A percentile compares a stretch with the other conserved stretches of the same genome.
Evolutionary conservation across 1,140 invertebrate species (phyloP).

Genomic region (Zaprionus inermis): DNA sequence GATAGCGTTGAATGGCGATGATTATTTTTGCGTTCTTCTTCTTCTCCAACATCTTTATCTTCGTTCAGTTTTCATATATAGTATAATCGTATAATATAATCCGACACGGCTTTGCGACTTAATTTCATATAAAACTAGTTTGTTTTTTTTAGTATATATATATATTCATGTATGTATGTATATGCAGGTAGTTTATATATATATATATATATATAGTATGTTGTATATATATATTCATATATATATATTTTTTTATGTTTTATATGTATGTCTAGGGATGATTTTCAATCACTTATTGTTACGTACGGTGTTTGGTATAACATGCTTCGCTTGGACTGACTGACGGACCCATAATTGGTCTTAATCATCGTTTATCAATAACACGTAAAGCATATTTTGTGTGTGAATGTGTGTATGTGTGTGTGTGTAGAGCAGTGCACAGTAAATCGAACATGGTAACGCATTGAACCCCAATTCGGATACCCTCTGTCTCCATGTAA

Average conservation of each 20-base stretch:
- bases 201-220: slow-evolving; percentile 32
- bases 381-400: slow-evolving; percentile 66
- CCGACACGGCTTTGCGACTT: slow-evolving; percentile 51
- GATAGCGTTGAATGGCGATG: slow-evolving; percentile 31
- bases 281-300: slow-evolving; percentile 84
- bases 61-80: slow-evolving; percentile 18
- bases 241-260: slow-evolving; percentile 52
- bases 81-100: slow-evolving; percentile 58
- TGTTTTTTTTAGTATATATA: slow-evolving; percentile 37
- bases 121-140: slow-evolving; percentile 75
- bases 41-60: slow-evolving; percentile 5
- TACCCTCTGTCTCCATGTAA: background rate
- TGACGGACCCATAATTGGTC: slow-evolving; percentile 6
- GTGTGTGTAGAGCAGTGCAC: background rate
- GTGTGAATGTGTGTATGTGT: background rate
- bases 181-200: slow-evolving; percentile 52
- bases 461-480: background rate
- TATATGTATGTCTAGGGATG: slow-evolving; percentile 77
- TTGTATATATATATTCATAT: slow-evolving; percentile 29
- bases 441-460: background rate
- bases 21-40: slow-evolving; percentile 31
- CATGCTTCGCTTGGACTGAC: slow-evolving; percentile 69
- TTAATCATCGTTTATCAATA: slow-evolving; percentile 43
- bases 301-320: slow-evolving; percentile 83
- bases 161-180: slow-evolving; percentile 46